Evolutionary conservation across 2,888 invertebrate species (phyloP), one percentile per base, ranked within the genome.

Genomic region (Ramazzottius varieornatus): DNA sequence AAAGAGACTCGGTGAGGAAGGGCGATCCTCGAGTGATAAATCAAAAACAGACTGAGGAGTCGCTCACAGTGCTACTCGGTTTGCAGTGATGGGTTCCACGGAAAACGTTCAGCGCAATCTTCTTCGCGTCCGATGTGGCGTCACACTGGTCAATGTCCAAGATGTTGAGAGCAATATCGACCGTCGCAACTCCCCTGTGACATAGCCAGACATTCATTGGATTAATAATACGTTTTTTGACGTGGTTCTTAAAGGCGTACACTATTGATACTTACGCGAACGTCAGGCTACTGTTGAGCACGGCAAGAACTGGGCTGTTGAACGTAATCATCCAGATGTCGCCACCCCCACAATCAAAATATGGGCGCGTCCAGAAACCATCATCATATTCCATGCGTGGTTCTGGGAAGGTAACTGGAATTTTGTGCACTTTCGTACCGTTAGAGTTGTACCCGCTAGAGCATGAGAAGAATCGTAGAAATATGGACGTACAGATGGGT

Each of bases 71-170:
- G 0, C 73, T 73, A 13, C 72, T 71, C 13, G 68, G 66, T 65
- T 71, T 71, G 67, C 74, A 74, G 65, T 69, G 70, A 67, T 74
- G 74, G 0, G 74, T 74, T 24, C 73, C 73, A 2, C 73, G 63
- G 65, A 74, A 74, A 2, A 74, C 71, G 65, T 74, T 74, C 32
- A 73, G 69, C 1, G 72, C 70, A 1, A 68, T 66, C 2, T 32
- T 33, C 13, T 32, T 32, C 8, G 64, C 64, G 29, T 64, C 65
- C 1, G 63, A 66, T 40, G 70, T 69, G 4, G 64, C 63, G 65
- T 74, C 73, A 68, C 74, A 74, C 66, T 74, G 74, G 68, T 74
- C 73, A 54, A 74, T 73, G 68, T 74, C 73, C 29, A 74, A 71
- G 66, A 73, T 70, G 1, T 73, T 74, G 67, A 74, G 67, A 65